Evolutionary conservation across 2,888 invertebrate species (phyloP).

Genomic region (Sympetrum striolatum): DNA sequence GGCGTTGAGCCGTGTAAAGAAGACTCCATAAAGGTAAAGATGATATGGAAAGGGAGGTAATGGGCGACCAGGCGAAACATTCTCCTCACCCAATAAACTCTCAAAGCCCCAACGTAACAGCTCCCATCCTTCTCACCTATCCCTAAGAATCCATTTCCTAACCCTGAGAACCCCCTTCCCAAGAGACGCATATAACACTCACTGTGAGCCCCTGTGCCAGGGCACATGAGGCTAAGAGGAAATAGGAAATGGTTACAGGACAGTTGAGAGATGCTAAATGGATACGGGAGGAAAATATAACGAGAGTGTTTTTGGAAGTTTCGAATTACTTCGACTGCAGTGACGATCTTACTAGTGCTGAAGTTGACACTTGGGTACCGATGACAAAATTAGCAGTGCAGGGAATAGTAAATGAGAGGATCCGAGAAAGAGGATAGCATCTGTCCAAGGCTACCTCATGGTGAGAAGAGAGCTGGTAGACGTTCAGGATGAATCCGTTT

Average conservation of each 20-base stretch:
- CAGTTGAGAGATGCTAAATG: not conserved
- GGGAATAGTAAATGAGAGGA: too few relatives aligned
- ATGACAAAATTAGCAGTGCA: too few relatives aligned
- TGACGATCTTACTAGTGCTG: too few relatives aligned
- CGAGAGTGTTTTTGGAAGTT: not conserved
- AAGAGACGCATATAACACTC: not conserved
- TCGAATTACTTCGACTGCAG: not conserved
- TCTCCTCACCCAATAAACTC: not conserved
- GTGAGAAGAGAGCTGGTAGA: too few relatives aligned
- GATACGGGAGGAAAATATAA: not conserved
- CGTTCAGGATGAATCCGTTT: too few relatives aligned
- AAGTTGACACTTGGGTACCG: not conserved
- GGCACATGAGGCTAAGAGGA: not conserved
- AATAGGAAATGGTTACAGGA: not conserved
- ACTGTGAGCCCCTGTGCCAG: not conserved
- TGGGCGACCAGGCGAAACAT: not conserved
- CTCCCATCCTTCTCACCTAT: not conserved
- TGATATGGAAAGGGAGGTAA: not conserved
- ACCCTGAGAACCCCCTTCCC: not conserved
- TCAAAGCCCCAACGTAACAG: not conserved
- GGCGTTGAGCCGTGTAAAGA: conserved; percentile 35
- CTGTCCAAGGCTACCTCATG: too few relatives aligned
- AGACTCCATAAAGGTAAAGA: not conserved
- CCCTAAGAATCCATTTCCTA: not conserved
- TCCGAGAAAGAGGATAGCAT: too few relatives aligned